Conservation (phyloP, 2,113 vertebrate species). For the Callipepla californica region DNA sequence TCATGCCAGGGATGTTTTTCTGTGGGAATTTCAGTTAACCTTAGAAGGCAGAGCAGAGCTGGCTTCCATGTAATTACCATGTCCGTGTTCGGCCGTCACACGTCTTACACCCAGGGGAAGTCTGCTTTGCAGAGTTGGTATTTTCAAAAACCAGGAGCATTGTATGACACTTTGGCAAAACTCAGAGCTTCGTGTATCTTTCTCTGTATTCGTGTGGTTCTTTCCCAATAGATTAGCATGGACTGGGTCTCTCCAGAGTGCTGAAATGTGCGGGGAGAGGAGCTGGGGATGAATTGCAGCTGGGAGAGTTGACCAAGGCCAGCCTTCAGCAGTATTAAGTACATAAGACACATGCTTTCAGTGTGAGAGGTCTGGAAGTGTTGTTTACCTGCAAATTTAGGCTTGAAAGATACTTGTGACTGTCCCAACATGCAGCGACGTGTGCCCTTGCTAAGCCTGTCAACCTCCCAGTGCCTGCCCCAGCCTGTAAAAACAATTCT, state of each 20-base stretch:
- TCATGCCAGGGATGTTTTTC: constrained; percentile 15
- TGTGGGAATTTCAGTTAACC: constrained; percentile 62
- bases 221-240: not conserved
- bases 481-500: not conserved
- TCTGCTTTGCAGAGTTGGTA: rapidly evolving
- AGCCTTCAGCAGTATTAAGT: not conserved
- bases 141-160: not conserved
- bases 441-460: not conserved
- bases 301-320: not conserved
- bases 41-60: constrained; percentile 25
- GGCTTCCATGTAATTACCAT: not conserved
- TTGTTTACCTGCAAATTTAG: rapidly evolving
- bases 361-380: not conserved
- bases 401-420: not conserved
- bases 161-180: not conserved
- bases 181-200: not conserved
- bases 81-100: not conserved
- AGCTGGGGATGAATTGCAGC: not conserved
- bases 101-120: not conserved
- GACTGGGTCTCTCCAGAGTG: not conserved
- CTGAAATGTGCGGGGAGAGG: not conserved
- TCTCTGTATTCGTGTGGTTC: not conserved
- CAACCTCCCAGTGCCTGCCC: not conserved
- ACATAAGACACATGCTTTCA: not conserved
- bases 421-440: rapidly evolving